Base-by-base conservation (phyloP, 2,113 vertebrate species). In the Bos indicus region DNA sequence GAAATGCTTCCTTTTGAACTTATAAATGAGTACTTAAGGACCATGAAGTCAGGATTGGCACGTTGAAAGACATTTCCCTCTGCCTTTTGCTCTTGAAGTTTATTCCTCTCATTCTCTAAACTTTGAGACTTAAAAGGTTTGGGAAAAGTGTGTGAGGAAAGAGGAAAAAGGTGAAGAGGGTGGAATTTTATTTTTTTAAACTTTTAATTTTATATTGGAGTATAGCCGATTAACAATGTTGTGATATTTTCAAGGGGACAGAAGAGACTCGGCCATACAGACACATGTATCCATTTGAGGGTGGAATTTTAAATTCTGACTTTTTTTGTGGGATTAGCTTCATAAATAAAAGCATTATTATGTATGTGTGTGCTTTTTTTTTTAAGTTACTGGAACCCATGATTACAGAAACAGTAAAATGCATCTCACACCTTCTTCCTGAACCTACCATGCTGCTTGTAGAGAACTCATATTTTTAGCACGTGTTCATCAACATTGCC, bases 31-130 rank as follows among this genome's bases (percentile, higher is more conserved):
- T 67, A 36, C 36, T 86, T 95, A 74, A 57, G 21, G 30, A 26
- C 5, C 71, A 40, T 9, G 51, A 91, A 94, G 77, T 71, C 7
- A 94, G 54, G 23, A n/a, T n/a, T 94, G 60, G 57, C 28, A 84
- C 74, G 40, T 77, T 91, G 28, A 85, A 87, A 90, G 93, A 59
- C 60, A n/a, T 62, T 85, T 86, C 82, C 54, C 25, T 40, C 15
- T 91, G 71, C 57, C n/a, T 83, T 43, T 36, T 94, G 85, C 48
- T 93, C 67, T 56, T 92, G 14, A 90, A 90, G 46, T 78, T 94
- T 91, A n/a, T 67, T 96, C 19, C n/a, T 82, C 77, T 90, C 59
- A 86, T 56, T 90, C 64, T 94, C 89, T 93, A 92, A 87, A 82
- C 90, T 64, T 54, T 83, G 46, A 93, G 62, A 81, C 28, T 60